phyloP scores from a whole-genome alignment of 2,888 invertebrate genomes.

The Orthonevra nobilis region DNA sequence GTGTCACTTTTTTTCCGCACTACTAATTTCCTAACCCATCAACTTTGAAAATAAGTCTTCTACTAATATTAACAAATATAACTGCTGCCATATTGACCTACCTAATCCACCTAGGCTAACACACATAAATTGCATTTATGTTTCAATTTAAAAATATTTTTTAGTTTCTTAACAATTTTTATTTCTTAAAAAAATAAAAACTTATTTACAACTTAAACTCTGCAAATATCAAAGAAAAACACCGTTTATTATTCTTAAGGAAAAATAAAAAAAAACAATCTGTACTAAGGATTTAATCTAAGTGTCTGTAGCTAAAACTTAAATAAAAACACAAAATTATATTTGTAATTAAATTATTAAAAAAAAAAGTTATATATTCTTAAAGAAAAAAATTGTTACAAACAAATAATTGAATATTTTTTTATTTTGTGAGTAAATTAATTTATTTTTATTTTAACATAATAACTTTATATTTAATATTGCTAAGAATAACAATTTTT shows the following conservation, averaged over 20 bases:
- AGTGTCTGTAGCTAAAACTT: constrained; percentile 40
- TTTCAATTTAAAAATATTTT: constrained; percentile 10
- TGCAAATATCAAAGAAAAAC: constrained; percentile 3
- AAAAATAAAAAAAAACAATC: constrained; percentile 29
- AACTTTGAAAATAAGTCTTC: neutral
- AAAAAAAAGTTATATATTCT: constrained; percentile 11
- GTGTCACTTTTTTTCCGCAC: no score
- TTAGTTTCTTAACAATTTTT: constrained; percentile 10
- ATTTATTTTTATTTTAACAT: constrained; percentile 18
- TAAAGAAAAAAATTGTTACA: neutral
- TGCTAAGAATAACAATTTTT: constrained; percentile 46
- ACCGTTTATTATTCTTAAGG: constrained; percentile 17
- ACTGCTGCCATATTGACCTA: constrained; percentile 30
- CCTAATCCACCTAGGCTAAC: constrained; percentile 13
- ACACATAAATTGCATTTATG: constrained; percentile 39
- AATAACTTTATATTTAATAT: constrained; percentile 45
- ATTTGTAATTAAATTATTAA: constrained; percentile 14
- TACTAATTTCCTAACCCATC: neutral
- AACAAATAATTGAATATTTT: no score
- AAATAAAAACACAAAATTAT: constrained; percentile 16
- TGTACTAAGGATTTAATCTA: constrained; percentile 30
- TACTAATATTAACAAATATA: constrained; percentile 15
- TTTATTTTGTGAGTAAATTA: no score
- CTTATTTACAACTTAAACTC: constrained; percentile 1
- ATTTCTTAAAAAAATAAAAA: constrained; percentile 2